Evolutionary conservation across 2,888 invertebrate species (phyloP), one percentile per base, ranked within the genome.

Genomic region (Noctua janthe): DNA sequence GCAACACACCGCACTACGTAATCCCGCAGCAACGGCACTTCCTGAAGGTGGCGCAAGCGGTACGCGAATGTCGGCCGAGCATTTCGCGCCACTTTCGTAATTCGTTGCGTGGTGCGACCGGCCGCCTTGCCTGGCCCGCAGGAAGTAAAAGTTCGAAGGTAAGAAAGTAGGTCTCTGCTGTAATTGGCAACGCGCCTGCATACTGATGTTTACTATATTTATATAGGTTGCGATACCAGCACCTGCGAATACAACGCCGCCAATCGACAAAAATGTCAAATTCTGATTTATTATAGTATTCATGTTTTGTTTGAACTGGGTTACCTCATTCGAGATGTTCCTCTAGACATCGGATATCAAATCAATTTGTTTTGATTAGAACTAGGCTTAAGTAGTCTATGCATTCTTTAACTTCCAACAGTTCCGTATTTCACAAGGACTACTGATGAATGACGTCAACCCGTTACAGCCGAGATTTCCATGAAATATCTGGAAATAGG

Each of bases 71-170:
- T 96, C 96, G 97, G 97, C 96, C 96, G 96, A 95, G 95, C 96
- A 96, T 96, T 97, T 97, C 97, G 97, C 97, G 97, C 96, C 95
- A 96, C 96, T 97, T 96, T 97, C 97, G 97, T 96, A 96, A 97
- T 95, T 94, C 94, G 95, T 96, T 96, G 96, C 96, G 96, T 96
- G 95, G 97, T 94, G 94, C 96, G 95, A 94, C 95, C 95, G 95
- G 95, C 95, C 94, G 95, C 94, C 95, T 93, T 91, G 96, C 94
- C 94, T 93, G 95, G 95, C 95, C 96, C 96, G 96, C 96, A 97
- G 97, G 97, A 97, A 97, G 97, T 97, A 97, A 97, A 97, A 97
- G 97, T 97, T 97, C 97, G 96, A 96, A 97, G 97, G 96, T 97
- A 97, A 96, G 97, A 97, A 97, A 97, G 97, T 97, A 96, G 97